These are phyloP conservation scores for Pseudomyrmex pallidus DNA, from an alignment of 1,140 invertebrate species.

Conservation along the genomic window DNA sequence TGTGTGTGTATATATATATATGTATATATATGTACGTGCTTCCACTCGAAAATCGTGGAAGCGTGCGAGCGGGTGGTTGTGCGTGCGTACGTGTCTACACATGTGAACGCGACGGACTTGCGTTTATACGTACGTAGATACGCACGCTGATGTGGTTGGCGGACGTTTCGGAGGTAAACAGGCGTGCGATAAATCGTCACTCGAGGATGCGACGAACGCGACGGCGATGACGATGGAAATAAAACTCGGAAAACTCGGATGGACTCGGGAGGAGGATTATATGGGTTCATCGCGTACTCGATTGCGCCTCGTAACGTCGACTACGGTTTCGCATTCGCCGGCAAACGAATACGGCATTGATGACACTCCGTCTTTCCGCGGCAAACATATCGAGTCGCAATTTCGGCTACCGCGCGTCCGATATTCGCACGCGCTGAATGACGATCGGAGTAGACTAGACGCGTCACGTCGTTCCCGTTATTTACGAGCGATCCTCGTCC, in stretches of 20 bases:
- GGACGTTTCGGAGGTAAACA: constrained; percentile 34
- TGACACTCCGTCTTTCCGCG: not conserved
- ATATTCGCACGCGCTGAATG: not conserved
- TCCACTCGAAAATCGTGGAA: constrained; percentile 53
- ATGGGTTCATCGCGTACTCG: constrained; percentile 30
- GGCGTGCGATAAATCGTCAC: constrained; percentile 52
- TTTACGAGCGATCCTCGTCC: constrained; percentile 12
- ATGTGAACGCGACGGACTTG: not conserved
- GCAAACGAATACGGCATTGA: not conserved
- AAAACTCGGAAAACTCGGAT: constrained; percentile 17
- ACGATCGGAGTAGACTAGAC: not conserved
- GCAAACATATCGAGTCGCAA: not conserved
- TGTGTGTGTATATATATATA: too few relatives aligned
- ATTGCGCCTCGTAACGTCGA: not conserved
- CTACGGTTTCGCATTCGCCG: not conserved
- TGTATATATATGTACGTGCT: constrained; percentile 7
- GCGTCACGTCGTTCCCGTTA: constrained; percentile 7
- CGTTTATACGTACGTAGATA: not conserved
- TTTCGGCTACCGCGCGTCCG: not conserved
- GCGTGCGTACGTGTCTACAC: constrained; percentile 24
- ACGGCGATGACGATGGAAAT: not conserved
- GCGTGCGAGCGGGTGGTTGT: constrained; percentile 31
- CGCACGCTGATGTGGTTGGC: not conserved
- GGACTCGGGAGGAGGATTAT: constrained; percentile 9
- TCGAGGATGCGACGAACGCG: constrained; percentile 29